Conservation (phyloP, 2,888 invertebrate genomes). For the Bugula neritina region DNA sequence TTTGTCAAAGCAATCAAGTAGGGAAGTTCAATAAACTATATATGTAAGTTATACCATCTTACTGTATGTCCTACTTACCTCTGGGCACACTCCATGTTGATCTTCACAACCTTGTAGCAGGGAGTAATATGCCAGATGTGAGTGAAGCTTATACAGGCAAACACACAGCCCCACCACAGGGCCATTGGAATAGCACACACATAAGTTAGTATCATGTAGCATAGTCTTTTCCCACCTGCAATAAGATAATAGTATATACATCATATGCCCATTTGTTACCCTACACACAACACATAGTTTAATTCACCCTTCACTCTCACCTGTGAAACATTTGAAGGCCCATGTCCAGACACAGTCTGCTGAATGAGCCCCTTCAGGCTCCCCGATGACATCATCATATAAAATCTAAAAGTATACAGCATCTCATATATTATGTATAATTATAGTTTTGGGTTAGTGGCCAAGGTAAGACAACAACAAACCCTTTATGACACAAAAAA, state of each 20-base stretch:
- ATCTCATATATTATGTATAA: too few species aligned
- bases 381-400: constrained; percentile 36
- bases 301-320: background rate
- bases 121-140: constrained; percentile 72
- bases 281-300: background rate
- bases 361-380: constrained; percentile 36
- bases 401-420: constrained; percentile 57
- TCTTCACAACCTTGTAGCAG: constrained; percentile 63
- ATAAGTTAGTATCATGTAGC: constrained; percentile 65
- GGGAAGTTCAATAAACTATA: too few species aligned
- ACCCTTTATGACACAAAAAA: too few species aligned
- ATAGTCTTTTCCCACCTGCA: constrained; percentile 60
- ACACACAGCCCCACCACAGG: constrained; percentile 55
- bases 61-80: constrained; percentile 52
- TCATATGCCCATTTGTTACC: background rate
- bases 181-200: constrained; percentile 64
- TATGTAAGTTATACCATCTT: too few species aligned
- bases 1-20: too few species aligned
- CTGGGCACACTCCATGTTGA: constrained; percentile 62
- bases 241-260: background rate
- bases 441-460: too few species aligned
- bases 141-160: constrained; percentile 56
- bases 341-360: constrained; percentile 67
- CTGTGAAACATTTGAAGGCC: constrained; percentile 62
- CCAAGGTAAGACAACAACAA: too few species aligned